These are phyloP conservation scores for Allobates femoralis DNA, from an alignment of 2,797 vertebrate genomes.

Conservation along the genomic window DNA sequence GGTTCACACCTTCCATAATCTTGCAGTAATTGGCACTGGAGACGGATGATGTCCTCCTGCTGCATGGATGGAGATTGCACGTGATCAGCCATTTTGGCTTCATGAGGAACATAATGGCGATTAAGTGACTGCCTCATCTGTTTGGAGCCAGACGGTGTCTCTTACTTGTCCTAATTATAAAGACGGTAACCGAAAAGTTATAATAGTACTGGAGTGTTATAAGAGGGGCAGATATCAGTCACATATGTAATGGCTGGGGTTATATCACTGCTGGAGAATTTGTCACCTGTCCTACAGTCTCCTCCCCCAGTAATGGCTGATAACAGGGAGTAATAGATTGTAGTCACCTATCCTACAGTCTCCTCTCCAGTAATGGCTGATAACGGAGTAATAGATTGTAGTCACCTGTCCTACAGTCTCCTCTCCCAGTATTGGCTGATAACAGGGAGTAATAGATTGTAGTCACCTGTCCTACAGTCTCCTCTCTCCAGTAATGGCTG, in stretches of 20 bases:
- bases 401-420: too few relatives aligned
- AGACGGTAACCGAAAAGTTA: neutral
- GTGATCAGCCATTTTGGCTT: neutral
- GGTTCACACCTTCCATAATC: slow-evolving; percentile 26
- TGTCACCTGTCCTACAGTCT: neutral
- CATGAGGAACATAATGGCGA: neutral
- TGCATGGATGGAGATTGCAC: neutral
- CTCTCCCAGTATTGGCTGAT: neutral
- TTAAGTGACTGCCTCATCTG: neutral
- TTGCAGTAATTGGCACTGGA: slow-evolving; percentile 26
- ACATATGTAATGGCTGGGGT: neutral
- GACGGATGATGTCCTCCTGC: neutral
- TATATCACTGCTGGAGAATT: too few relatives aligned
- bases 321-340: too few relatives aligned
- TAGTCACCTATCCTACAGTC: too few relatives aligned
- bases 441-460: neutral
- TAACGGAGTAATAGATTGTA: neutral
- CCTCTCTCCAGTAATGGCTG: neutral
- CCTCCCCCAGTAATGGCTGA: too few relatives aligned
- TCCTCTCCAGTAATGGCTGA: neutral
- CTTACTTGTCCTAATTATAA: neutral
- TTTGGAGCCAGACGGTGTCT: too few relatives aligned
- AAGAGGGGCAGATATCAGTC: neutral
- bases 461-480: too few relatives aligned
- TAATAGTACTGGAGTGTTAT: neutral